Evolutionary conservation across 2,888 invertebrate genomes (phyloP), one percentile per base, ranked within the genome.

Genomic region (Drosophila eohydei): DNA sequence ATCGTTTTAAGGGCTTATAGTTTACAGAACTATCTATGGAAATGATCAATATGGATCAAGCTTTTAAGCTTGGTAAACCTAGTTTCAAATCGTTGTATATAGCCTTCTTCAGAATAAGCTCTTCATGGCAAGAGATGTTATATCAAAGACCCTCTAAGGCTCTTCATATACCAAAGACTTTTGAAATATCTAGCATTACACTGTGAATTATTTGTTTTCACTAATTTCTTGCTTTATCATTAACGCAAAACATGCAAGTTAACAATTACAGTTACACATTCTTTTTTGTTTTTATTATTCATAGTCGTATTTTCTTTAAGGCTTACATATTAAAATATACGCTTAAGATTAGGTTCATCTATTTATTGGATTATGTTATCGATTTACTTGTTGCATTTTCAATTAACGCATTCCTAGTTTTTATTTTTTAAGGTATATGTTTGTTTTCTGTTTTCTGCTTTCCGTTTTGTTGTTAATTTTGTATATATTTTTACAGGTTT

Each of bases 241-340:
- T n/a, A 21, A 21, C 21, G 21, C 5, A 28, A 38, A 52, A 8
- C 8, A 26, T n/a, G 6, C 11, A 0, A 54, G 28, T 16, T 7
- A 8, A 41, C 16, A 36, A 48, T 58, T 81, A 88, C 79, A 84
- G 70, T 78, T 81, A 81, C 80, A 73, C 70, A 74, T 83, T 79
- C 62, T 79, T 79, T 88, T 74, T 80, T 79, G 74, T 84, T 73
- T 71, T 82, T 88, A 86, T 81, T 83, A 74, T 86, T 85, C 77
- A 79, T 85, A 80, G 82, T 89, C 87, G 85, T 83, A 89, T 87
- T 88, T 78, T 84, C 83, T 89, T 89, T 89, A 87, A 89, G 88
- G 86, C 86, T 87, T 87, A 87, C 83, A 89, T 87, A 87, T 83
- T 87, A 87, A 87, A 87, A 87, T 87, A 87, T 89, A 87, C 69